These are phyloP conservation scores for Orthosia cruda DNA, from an alignment of 2,888 invertebrate species.

Conservation along the genomic window DNA sequence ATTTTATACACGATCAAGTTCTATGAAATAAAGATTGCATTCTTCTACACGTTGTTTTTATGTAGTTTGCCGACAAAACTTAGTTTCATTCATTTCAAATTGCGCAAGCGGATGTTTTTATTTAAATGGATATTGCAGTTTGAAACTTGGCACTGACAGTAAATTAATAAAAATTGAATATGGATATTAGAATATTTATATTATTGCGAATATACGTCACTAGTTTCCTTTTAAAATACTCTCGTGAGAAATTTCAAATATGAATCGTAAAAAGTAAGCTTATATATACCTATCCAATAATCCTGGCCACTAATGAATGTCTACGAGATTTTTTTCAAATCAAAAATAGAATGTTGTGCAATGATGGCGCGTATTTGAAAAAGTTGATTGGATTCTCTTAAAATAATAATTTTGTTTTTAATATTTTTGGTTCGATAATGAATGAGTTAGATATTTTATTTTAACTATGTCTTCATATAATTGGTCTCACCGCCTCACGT, in stretches of 20 bases:
- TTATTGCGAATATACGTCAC: not conserved
- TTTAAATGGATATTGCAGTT: not conserved
- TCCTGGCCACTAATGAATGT: slow-evolving; percentile 5
- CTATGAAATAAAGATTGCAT: slow-evolving; percentile 29
- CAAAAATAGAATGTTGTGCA: slow-evolving; percentile 23
- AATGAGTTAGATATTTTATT: not conserved
- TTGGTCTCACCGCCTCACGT: not conserved
- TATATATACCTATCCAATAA: not conserved
- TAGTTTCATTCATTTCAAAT: slow-evolving; percentile 1
- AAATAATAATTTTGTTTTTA: not conserved
- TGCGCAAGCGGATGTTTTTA: not conserved
- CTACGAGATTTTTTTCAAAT: not conserved
- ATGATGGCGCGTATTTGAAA: not conserved
- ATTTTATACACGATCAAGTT: slow-evolving; percentile 40
- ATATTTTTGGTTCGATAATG: not conserved
- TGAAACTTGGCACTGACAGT: slow-evolving; percentile 8
- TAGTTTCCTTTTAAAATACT: not conserved
- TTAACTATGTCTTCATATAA: not conserved
- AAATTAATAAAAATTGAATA: not conserved
- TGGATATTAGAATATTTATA: not conserved
- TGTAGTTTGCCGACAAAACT: not conserved
- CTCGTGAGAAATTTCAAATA: not conserved
- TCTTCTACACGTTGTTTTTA: slow-evolving; percentile 11
- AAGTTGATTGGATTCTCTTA: not conserved
- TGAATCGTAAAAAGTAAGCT: slow-evolving; percentile 9